Base-by-base conservation (phyloP, 2,797 vertebrate genomes). In the Sphaeramia orbicularis region DNA sequence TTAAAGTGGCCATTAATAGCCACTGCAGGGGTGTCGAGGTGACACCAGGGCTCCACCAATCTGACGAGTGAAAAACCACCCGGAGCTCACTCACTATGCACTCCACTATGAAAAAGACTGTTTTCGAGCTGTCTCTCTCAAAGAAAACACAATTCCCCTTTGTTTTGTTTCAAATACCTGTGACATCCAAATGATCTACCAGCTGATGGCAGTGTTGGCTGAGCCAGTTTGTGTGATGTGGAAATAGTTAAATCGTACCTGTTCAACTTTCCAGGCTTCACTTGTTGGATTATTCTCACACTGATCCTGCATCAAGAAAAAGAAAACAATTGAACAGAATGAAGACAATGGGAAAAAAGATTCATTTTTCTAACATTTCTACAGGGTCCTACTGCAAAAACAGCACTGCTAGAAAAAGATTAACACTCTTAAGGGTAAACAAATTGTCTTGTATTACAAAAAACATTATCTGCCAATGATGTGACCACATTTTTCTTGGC, bases 1-100 rank as follows among this genome's bases (percentile, higher is more conserved):
- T 76, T 50, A 4, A 41, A 58, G 45, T 44, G 71, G 68, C 54
- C 90, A 91, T 90, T 85, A 83, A 89, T 91, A 91, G 86, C 64
- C 70, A 44, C 76, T 58, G 76, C 72, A 76, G 76, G 69, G 76
- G 71, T 70, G 71, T 76, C 13, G 21, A 80, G 45, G 62, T 37
- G 65, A 71, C 57, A 44, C 42, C 24, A 24, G 48, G 60, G 62
- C 68, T 32, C 60, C 14, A 58, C 19, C 74, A 76, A 73, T 61
- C 78, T 10, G 2, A 56, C 16, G 65, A 61, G 60, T 40, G 60
- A 68, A 72, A 79, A 71, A 70, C 57, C 52, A 54, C 51, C 47
- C 9, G 24, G 19, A 15, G 53, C 21, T 12, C 32, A 35, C 32
- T 35, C 32, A 12, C 21, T 10, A 30, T 2, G 15, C 12, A 2